Evolutionary conservation across 1,140 invertebrate genomes (phyloP).

Genomic region (Cheumatopsyche charites): DNA sequence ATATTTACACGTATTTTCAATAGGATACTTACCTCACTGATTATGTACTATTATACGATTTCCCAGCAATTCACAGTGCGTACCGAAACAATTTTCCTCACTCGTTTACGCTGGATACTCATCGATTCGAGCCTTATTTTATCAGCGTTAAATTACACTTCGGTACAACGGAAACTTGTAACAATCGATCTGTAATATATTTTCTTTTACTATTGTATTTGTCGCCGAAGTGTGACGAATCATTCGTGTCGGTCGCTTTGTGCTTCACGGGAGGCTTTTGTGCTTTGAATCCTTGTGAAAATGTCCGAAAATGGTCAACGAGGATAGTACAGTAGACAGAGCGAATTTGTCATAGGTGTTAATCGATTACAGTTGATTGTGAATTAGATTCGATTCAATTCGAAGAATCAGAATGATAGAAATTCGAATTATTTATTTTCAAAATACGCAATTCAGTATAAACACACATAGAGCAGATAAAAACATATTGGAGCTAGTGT

Average conservation of each 20-base stretch:
- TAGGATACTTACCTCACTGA: too few species aligned
- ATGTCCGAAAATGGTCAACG: not conserved
- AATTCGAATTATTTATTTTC: not conserved
- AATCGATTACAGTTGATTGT: not conserved
- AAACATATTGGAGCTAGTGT: not conserved
- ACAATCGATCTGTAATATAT: not conserved
- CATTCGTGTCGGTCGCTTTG: constrained; percentile 23
- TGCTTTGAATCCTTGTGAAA: not conserved
- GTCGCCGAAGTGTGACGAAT: constrained; percentile 42
- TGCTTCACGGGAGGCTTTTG: constrained; percentile 1
- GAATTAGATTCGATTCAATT: not conserved
- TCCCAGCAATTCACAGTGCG: not conserved
- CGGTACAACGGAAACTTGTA: not conserved
- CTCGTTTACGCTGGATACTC: not conserved
- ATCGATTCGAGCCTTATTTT: constrained; percentile 1
- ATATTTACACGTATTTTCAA: too few species aligned
- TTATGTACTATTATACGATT: not conserved
- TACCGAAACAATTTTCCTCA: not conserved
- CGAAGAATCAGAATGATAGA: not conserved
- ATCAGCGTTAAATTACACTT: constrained; percentile 6
- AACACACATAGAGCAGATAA: not conserved
- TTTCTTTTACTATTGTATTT: constrained; percentile 11
- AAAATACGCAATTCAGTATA: not conserved
- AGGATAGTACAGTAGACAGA: not conserved
- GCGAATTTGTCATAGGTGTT: not conserved